phyloP scores from a whole-genome alignment of 2,888 invertebrate species.

The Elegia similella region DNA sequence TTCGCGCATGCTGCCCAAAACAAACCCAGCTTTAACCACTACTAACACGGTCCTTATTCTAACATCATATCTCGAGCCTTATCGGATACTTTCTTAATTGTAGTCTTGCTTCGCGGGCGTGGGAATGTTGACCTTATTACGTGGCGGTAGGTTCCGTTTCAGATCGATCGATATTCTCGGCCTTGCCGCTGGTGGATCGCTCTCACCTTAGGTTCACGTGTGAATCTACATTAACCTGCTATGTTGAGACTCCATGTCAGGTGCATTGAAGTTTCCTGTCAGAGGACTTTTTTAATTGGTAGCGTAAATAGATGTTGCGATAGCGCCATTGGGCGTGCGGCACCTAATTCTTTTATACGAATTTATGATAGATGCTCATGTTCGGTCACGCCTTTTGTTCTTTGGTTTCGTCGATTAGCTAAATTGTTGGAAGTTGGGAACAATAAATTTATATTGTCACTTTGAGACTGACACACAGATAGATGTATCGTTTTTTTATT shows the following conservation, averaged over 20 bases:
- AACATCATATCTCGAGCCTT: conserved; percentile 43
- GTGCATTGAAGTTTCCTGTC: conserved; percentile 50
- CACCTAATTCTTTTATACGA: conserved; percentile 66
- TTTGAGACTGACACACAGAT: background rate
- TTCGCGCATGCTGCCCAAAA: conserved; percentile 40
- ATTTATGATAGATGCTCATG: conserved; percentile 60
- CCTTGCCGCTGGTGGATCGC: conserved; percentile 78
- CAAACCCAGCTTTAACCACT: conserved; percentile 52
- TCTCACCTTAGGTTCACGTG: conserved; percentile 79
- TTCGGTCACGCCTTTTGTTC: conserved; percentile 66
- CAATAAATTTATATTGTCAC: conserved; percentile 9
- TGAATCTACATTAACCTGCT: conserved; percentile 77
- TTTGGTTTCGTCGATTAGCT: conserved; percentile 36
- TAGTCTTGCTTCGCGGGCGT: conserved; percentile 55
- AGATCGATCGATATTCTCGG: conserved; percentile 60
- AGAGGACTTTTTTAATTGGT: conserved; percentile 65
- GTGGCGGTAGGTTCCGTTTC: conserved; percentile 55
- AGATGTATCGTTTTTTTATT: background rate
- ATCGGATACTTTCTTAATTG: conserved; percentile 81
- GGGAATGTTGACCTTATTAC: conserved; percentile 69
- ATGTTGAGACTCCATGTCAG: conserved; percentile 61
- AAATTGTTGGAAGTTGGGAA: conserved; percentile 20
- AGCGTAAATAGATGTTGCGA: conserved; percentile 54
- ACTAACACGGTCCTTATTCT: conserved; percentile 52
- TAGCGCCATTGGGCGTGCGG: conserved; percentile 67